A percentile compares a stretch with the other conserved stretches of the same genome.
Conservation (phyloP, 2,113 vertebrate species). For the Ellobius talpinus region DNA sequence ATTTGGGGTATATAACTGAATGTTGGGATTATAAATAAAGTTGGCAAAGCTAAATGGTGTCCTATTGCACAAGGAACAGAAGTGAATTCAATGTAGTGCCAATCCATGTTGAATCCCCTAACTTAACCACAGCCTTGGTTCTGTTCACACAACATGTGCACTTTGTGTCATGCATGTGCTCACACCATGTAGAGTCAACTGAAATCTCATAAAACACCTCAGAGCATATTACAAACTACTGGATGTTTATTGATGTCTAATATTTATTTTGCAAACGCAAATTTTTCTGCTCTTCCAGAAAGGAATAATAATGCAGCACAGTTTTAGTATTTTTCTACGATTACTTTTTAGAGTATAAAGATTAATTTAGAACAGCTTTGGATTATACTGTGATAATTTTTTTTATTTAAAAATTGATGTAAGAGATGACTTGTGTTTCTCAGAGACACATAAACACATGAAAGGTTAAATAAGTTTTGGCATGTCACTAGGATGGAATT, state of each 20-base stretch:
- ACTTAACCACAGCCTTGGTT: neutral
- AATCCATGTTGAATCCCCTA: neutral
- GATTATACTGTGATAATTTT: neutral
- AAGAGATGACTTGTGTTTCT: neutral
- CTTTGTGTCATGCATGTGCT: neutral
- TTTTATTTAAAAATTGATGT: neutral
- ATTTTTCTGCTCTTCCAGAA: neutral
- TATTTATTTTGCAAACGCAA: neutral
- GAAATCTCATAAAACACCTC: neutral
- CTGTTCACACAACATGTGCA: neutral
- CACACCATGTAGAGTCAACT: rapidly evolving
- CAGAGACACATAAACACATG: neutral
- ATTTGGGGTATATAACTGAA: neutral
- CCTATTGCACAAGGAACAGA: neutral
- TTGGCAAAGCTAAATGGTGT: neutral
- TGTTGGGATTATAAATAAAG: neutral
- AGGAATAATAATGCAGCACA: neutral
- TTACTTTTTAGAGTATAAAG: neutral
- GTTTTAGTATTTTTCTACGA: neutral
- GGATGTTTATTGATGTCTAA: neutral
- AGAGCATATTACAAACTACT: neutral
- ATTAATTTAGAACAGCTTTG: neutral
- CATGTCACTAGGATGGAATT: neutral
- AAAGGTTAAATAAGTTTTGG: neutral
- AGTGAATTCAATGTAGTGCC: too few species aligned